phyloP scores from a whole-genome alignment of 2,888 invertebrate species.

The Eupeodes luniger region DNA sequence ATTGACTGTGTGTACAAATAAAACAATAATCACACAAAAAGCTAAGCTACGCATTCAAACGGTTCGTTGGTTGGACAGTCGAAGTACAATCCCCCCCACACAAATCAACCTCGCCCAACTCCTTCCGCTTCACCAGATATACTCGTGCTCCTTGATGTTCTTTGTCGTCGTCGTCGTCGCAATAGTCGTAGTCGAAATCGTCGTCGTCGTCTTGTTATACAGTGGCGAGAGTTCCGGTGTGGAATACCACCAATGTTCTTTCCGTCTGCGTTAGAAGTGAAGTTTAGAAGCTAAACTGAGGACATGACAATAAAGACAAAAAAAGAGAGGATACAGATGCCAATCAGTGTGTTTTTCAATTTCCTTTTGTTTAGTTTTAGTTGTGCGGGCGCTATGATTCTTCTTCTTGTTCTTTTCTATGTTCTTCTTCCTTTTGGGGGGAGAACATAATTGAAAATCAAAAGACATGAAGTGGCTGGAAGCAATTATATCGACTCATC shows the following conservation, averaged over 20 bases:
- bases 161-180: background rate
- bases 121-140: background rate
- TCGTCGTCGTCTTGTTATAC: background rate
- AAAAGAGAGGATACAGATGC: conserved; percentile 32
- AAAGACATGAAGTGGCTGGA: conserved; percentile 27
- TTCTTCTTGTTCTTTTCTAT: background rate
- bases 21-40: conserved; percentile 21
- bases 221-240: conserved; percentile 26
- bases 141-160: too few species aligned
- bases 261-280: conserved; percentile 27
- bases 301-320: background rate
- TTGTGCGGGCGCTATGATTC: conserved; percentile 5
- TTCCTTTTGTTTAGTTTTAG: conserved; percentile 34
- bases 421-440: too few species aligned
- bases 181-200: too few species aligned
- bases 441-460: conserved; percentile 19
- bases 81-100: background rate
- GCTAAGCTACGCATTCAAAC: conserved; percentile 2
- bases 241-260: conserved; percentile 13
- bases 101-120: background rate
- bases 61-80: background rate
- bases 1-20: conserved; percentile 23
- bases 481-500: conserved; percentile 24
- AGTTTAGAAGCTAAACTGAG: background rate
- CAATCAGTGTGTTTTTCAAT: conserved; percentile 44